Conservation (phyloP, 2,797 vertebrate genomes). For the Gephyroberyx darwinii region DNA sequence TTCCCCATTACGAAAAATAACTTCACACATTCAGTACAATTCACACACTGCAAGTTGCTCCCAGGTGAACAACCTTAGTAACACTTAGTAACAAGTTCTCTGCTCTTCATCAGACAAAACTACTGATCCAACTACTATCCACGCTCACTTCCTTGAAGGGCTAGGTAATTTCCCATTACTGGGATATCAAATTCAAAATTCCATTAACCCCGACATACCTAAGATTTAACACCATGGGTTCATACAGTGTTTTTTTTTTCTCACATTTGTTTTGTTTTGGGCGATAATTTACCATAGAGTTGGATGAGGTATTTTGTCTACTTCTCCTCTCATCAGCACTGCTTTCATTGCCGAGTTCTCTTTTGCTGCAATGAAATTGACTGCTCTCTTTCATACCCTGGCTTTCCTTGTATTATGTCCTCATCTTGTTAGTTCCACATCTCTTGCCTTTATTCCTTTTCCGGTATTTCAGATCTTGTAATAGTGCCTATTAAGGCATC, state of each 20-base stretch:
- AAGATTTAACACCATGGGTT: not conserved
- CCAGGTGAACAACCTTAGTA: not conserved
- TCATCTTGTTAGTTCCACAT: constrained; percentile 71
- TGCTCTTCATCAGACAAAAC: too few species aligned
- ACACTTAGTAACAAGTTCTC: too few species aligned
- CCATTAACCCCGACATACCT: constrained; percentile 24
- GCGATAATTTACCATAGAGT: constrained; percentile 21
- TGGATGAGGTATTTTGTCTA: constrained; percentile 25
- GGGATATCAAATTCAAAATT: not conserved
- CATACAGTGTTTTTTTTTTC: constrained; percentile 6
- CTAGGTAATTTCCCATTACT: not conserved
- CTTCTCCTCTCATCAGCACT: constrained; percentile 47
- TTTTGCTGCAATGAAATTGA: constrained; percentile 43
- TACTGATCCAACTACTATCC: too few species aligned
- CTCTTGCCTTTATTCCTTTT: constrained; percentile 62
- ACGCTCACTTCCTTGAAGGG: too few species aligned
- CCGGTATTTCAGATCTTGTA: constrained; percentile 58
- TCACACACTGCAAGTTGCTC: constrained; percentile 3
- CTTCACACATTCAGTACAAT: too few species aligned
- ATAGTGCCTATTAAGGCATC: constrained; percentile 54
- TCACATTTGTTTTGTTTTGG: not conserved
- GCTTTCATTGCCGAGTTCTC: constrained; percentile 45
- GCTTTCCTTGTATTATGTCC: constrained; percentile 51
- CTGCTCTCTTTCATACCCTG: constrained; percentile 46
- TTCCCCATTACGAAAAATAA: constrained; percentile 7